Conservation (phyloP, 2,797 vertebrate genomes). For the Tapirus indicus region DNA sequence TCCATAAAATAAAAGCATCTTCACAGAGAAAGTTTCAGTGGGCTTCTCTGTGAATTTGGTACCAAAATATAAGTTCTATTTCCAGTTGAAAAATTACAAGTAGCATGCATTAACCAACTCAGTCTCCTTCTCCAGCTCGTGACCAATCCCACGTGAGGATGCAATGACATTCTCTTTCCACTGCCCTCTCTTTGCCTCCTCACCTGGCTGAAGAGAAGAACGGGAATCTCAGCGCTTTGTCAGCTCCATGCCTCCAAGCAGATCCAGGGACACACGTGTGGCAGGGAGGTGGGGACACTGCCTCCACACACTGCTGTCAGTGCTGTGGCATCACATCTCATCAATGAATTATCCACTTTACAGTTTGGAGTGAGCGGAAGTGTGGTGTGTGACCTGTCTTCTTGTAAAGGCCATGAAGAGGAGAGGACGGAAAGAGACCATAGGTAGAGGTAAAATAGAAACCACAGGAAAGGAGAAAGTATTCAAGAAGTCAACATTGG, state of each 20-base stretch:
- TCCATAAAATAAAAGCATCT: neutral
- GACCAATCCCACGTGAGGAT: neutral
- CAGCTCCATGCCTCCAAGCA: neutral
- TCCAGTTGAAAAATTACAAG: neutral
- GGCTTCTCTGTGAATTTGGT: neutral
- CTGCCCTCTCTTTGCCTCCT: accelerated
- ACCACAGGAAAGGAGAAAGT: neutral
- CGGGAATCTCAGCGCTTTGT: accelerated
- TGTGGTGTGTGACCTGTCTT: neutral
- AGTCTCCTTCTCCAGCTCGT: neutral
- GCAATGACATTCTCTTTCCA: no score
- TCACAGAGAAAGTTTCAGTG: neutral
- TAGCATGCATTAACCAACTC: no score
- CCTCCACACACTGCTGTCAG: accelerated
- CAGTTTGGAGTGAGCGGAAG: neutral
- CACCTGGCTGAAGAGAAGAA: neutral
- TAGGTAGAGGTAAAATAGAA: neutral
- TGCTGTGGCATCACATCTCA: neutral
- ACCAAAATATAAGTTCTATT: neutral
- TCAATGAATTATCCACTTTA: neutral
- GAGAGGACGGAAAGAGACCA: neutral
- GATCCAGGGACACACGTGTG: accelerated
- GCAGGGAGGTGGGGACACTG: accelerated
- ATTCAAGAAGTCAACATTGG: neutral
- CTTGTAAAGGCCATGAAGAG: neutral